Conservation (phyloP, 2,797 vertebrate species). For the Fringilla coelebs region DNA sequence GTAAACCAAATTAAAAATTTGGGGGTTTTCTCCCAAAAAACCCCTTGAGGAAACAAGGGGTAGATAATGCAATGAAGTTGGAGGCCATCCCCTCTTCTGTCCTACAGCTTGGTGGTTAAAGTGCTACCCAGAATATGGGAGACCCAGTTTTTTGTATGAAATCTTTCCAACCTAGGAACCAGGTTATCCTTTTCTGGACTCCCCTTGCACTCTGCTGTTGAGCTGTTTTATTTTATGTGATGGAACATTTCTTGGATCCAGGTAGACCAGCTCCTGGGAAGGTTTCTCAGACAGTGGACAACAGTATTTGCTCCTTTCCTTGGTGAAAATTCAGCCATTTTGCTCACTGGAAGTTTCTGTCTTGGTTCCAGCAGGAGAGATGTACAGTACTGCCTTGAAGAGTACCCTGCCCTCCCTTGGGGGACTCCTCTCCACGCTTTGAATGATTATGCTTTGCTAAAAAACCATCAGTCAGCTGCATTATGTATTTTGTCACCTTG, state of each 20-base stretch:
- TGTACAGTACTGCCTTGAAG: neutral
- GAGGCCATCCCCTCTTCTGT: neutral
- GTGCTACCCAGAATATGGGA: neutral
- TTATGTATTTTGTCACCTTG: neutral
- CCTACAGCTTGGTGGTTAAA: neutral
- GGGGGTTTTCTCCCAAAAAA: fast-evolving
- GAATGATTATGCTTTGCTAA: neutral
- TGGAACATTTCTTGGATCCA: neutral
- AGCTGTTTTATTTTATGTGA: neutral
- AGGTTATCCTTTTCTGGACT: neutral
- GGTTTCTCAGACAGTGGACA: neutral
- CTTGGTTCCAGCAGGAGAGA: neutral
- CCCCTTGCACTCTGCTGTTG: neutral
- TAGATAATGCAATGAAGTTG: neutral
- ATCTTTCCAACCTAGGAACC: neutral
- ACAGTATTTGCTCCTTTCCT: neutral
- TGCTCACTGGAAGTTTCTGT: neutral
- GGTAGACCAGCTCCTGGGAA: neutral
- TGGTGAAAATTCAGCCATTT: neutral
- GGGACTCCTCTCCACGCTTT: neutral
- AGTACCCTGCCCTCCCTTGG: neutral
- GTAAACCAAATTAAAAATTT: neutral
- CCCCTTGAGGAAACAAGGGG: neutral
- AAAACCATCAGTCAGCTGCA: neutral
- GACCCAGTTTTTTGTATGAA: neutral